Evolutionary conservation across 2,797 vertebrate genomes (phyloP), one percentile per base, ranked within the genome.

Genomic region (Fratercula arctica): DNA sequence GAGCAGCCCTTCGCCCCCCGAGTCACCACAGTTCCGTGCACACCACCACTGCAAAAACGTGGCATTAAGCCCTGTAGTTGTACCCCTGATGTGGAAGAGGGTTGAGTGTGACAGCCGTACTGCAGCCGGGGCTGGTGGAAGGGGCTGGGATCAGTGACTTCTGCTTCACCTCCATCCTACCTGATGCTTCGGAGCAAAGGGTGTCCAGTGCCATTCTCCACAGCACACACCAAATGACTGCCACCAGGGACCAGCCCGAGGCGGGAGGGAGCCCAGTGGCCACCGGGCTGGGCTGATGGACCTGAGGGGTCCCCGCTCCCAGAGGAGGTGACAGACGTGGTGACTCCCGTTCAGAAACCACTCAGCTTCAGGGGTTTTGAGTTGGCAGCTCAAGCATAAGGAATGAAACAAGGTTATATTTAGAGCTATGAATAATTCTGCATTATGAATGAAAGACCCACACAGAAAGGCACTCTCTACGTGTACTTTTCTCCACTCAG

Each of bases 371-470:
- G 29, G 73, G 85, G 67, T 37, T 43, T 80, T 59, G 13, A 41
- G 76, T 45, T 37, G 60, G 89, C 79, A 86, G 93, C 70, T 89
- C 19, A 26, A 70, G 89, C 69, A 25, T 43, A 50, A 39, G 31
- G 28, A 82, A 57, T 57, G 89, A 51, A 70, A 12, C 35, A 23
- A 70, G 57, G 85, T 60, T 91, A 25, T 79, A 66, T 93, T 96
- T 90, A 45, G 95, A 81, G 74, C 79, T 13, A 66, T 96, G 94
- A 95, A 93, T 67, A 72, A 90, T 80, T 54, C 86, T 89, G 89
- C 64, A 57, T 78, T 85, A 53, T 87, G 90, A 18, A 89, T 60
- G 92, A 57, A 53, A 60, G 76, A 92, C 69, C 39, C 5, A 16
- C 67, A 56, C 26, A 8, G 79, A 64, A 80, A 64, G 68, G 82